Evolutionary conservation across 2,888 invertebrate genomes (phyloP).

Genomic region (Trimorus sp.): DNA sequence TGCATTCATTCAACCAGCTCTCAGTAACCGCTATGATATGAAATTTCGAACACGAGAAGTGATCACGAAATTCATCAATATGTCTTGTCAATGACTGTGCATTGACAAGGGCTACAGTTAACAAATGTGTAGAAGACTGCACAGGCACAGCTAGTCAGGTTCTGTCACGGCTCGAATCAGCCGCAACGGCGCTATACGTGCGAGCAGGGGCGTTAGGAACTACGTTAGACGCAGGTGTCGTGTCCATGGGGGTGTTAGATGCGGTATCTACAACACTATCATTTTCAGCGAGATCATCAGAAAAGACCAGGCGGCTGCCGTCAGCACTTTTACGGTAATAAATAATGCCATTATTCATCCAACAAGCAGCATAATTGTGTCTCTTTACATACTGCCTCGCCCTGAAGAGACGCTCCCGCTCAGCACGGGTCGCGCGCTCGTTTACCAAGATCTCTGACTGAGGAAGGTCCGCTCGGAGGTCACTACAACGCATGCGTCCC

Average conservation of each 20-base stretch:
- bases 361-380: neutral
- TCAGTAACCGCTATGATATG: slow-evolving; percentile 11
- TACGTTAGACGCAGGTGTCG: too few species aligned
- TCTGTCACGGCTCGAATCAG: too few species aligned
- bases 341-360: neutral
- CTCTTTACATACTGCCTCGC: neutral
- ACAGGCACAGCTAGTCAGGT: too few species aligned
- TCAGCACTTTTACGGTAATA: neutral
- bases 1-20: slow-evolving; percentile 12
- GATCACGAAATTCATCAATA: neutral
- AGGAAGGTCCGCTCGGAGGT: neutral
- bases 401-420: neutral
- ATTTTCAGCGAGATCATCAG: too few species aligned
- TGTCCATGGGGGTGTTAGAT: too few species aligned
- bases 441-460: neutral
- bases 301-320: neutral
- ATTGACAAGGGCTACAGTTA: neutral
- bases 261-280: too few species aligned
- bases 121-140: too few species aligned
- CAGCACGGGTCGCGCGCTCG: neutral
- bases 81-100: neutral
- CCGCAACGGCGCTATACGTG: too few species aligned
- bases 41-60: neutral
- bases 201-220: too few species aligned
- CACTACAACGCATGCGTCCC: neutral